These are phyloP conservation scores for Athalia circularis DNA, from an alignment of 2,888 invertebrate species.

Conservation along the genomic window DNA sequence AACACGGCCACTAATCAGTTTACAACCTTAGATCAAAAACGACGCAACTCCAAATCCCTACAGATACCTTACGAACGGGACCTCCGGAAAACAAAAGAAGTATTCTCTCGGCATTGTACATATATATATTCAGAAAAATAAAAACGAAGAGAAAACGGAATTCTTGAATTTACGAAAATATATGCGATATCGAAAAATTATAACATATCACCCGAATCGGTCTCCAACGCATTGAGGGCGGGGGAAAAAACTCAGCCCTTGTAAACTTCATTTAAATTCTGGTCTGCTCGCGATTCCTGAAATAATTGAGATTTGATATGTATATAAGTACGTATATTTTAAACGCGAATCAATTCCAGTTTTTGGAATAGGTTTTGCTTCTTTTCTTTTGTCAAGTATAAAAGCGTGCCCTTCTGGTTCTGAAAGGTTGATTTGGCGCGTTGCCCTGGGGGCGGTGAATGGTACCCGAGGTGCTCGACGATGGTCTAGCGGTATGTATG, in stretches of 20 bases:
- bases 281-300: too few species aligned
- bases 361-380: too few species aligned
- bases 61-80: not conserved
- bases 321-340: too few species aligned
- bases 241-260: too few species aligned
- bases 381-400: constrained; percentile 2
- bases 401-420: constrained; percentile 18
- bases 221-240: too few species aligned
- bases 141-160: not conserved
- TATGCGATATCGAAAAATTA: too few species aligned
- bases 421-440: constrained; percentile 25
- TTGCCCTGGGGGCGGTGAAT: constrained; percentile 10
- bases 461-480: constrained; percentile 15
- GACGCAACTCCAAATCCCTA: not conserved
- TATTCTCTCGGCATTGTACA: not conserved
- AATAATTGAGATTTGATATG: too few species aligned
- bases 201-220: too few species aligned
- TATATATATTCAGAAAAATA: not conserved
- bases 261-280: too few species aligned
- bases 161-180: not conserved
- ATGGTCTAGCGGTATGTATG: constrained; percentile 3
- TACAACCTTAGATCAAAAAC: constrained; percentile 3
- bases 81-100: not conserved
- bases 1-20: constrained; percentile 56
- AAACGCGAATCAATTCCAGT: too few species aligned